Evolutionary conservation across 2,797 vertebrate genomes (phyloP).

Genomic region (Alca torda): DNA sequence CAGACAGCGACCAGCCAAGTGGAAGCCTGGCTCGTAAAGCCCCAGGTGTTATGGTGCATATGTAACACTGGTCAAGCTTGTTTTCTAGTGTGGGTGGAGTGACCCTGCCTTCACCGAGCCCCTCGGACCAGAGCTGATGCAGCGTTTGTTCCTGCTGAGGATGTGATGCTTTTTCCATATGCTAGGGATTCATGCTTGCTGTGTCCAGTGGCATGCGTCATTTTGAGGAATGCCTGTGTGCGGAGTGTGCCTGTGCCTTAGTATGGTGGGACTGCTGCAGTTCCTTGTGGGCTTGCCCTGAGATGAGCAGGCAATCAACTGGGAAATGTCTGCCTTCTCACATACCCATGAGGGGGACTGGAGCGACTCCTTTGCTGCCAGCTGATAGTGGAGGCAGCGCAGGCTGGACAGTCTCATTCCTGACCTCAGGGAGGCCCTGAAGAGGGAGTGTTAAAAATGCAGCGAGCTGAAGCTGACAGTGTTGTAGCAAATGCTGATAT

Average conservation of each 20-base stretch:
- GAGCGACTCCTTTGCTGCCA: neutral
- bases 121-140: neutral
- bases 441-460: neutral
- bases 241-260: neutral
- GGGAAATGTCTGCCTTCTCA: neutral
- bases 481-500: neutral
- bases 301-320: neutral
- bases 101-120: neutral
- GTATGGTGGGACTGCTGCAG: neutral
- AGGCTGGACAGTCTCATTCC: neutral
- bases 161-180: neutral
- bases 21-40: neutral
- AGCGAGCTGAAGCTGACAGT: neutral
- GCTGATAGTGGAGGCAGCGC: neutral
- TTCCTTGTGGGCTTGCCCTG: neutral
- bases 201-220: neutral
- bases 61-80: neutral
- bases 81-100: neutral
- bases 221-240: neutral
- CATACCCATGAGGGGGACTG: rapidly evolving
- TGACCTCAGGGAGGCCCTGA: neutral
- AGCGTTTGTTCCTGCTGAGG: neutral
- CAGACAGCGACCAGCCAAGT: rapidly evolving
- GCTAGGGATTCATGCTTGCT: neutral
- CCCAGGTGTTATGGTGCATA: rapidly evolving